A percentile compares a stretch with the other conserved stretches of the same genome.
Conservation (phyloP, 2,797 vertebrate species). For the Acanthiza pusilla region DNA sequence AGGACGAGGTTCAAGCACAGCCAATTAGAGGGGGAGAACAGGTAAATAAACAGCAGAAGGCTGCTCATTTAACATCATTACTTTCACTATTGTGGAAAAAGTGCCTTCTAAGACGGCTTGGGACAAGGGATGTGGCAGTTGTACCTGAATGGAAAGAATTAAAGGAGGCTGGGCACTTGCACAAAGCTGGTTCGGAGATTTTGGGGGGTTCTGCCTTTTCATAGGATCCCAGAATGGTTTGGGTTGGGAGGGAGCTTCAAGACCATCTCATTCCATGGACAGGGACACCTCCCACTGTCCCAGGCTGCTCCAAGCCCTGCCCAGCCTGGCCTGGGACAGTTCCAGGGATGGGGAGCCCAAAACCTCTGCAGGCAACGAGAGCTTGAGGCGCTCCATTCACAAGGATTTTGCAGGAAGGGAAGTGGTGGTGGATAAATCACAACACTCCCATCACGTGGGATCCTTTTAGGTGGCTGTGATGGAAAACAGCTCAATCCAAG, state of each 20-base stretch:
- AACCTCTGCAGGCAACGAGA: background rate
- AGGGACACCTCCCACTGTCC: background rate
- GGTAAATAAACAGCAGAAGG: slow-evolving; percentile 50
- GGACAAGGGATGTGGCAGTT: background rate
- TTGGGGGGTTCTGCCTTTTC: background rate
- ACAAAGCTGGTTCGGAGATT: background rate
- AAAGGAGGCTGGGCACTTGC: background rate
- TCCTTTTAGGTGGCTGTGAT: background rate
- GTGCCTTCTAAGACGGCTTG: background rate
- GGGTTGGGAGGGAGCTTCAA: background rate
- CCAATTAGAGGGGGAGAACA: background rate
- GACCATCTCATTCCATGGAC: background rate
- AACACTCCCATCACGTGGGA: background rate
- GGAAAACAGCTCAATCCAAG: background rate
- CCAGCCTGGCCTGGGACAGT: background rate
- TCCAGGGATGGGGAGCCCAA: background rate
- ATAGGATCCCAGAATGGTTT: background rate
- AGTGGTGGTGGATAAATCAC: background rate
- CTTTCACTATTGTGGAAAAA: background rate
- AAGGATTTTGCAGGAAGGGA: background rate
- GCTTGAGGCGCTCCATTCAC: background rate
- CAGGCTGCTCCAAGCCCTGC: background rate
- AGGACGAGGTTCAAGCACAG: background rate
- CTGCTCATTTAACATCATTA: background rate
- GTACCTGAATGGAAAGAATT: background rate